phyloP scores from a whole-genome alignment of 2,888 invertebrate species.

The Drepanosiphum platanoidis region DNA sequence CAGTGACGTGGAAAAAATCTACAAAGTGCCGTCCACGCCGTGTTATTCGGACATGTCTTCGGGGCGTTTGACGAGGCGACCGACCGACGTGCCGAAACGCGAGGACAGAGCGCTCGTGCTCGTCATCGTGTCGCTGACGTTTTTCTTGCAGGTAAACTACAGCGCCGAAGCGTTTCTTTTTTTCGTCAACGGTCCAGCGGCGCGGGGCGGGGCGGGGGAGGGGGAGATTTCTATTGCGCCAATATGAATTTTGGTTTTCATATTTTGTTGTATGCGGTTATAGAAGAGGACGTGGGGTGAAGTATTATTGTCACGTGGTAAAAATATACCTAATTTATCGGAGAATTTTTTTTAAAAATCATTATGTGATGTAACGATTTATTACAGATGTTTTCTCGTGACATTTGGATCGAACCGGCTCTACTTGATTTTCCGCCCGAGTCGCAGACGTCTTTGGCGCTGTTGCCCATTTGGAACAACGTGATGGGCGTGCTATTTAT shows the following conservation, averaged over 20 bases:
- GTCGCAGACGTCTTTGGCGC: not conserved
- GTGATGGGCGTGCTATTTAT: not conserved
- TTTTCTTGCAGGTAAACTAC: constrained; percentile 13
- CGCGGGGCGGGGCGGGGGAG: no score
- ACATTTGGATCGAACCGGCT: constrained; percentile 25
- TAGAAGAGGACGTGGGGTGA: no score
- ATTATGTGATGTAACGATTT: no score
- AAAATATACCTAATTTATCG: no score
- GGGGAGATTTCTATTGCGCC: no score
- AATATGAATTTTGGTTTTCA: no score
- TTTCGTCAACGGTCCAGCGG: no score
- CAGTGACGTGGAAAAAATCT: not conserved
- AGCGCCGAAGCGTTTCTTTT: no score
- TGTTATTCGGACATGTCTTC: not conserved
- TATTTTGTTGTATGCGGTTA: no score
- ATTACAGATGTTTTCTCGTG: constrained; percentile 24
- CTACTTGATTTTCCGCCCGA: not conserved
- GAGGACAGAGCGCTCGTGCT: not conserved
- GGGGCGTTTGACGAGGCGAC: not conserved
- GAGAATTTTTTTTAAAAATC: no score
- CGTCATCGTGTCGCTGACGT: not conserved
- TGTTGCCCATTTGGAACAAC: not conserved
- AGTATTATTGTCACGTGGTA: no score
- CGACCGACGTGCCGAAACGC: not conserved
- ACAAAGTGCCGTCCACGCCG: not conserved